Percentiles rank a stretch among this genome's conserved stretches.
Conservation (phyloP, 2,797 vertebrate species). For the Melanotaenia nigrans region DNA sequence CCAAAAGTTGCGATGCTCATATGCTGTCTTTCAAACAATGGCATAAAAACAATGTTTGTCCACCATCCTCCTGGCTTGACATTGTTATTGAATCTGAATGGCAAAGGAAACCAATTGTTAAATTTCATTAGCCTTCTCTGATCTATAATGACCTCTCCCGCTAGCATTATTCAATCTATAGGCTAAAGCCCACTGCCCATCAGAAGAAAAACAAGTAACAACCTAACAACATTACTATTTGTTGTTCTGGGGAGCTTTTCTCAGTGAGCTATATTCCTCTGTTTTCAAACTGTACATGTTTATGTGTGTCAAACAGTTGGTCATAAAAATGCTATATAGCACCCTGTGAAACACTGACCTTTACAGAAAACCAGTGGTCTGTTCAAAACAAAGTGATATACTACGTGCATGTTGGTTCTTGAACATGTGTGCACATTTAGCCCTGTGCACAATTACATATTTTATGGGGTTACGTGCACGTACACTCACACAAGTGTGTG, state of each 20-base stretch:
- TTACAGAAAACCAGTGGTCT: slow-evolving; percentile 67
- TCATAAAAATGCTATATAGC: slow-evolving; percentile 71
- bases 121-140: slow-evolving; percentile 16
- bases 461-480: slow-evolving; percentile 23
- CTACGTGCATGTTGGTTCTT: slow-evolving; percentile 20
- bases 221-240: background rate
- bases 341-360: slow-evolving; percentile 68
- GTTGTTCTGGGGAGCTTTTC: slow-evolving; percentile 11
- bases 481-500: slow-evolving; percentile 16
- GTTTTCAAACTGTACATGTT: slow-evolving; percentile 49
- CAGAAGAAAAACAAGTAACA: slow-evolving; percentile 5
- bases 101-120: slow-evolving; percentile 14
- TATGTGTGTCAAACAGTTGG: slow-evolving; percentile 39
- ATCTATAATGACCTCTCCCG: slow-evolving; percentile 23
- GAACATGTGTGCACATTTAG: background rate
- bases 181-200: slow-evolving; percentile 6
- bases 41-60: background rate
- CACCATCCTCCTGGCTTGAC: background rate
- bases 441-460: slow-evolving; percentile 1
- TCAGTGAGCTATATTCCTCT: slow-evolving; percentile 10
- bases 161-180: slow-evolving; percentile 10
- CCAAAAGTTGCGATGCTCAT: background rate
- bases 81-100: slow-evolving; percentile 21
- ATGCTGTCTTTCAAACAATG: background rate
- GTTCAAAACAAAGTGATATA: slow-evolving; percentile 61